Evolutionary conservation across 2,797 vertebrate species (phyloP).

Genomic region (Cebuella pygmaea): DNA sequence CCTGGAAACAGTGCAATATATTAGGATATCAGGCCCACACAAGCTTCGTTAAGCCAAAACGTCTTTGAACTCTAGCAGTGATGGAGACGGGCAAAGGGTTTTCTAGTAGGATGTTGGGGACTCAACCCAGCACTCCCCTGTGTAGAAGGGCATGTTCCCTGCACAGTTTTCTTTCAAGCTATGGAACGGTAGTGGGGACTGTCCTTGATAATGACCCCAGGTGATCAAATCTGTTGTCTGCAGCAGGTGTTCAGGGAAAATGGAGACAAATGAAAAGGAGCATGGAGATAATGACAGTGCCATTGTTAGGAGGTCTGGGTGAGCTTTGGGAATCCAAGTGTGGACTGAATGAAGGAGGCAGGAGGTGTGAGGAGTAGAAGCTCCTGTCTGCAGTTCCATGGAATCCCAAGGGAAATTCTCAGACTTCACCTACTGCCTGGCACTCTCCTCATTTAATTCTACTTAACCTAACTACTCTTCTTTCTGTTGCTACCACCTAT

Average conservation of each 20-base stretch:
- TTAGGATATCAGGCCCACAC: not conserved
- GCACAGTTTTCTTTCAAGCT: not conserved
- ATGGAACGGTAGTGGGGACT: not conserved
- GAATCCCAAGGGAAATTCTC: not conserved
- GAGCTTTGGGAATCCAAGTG: not conserved
- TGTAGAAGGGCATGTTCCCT: not conserved
- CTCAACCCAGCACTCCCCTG: fast-evolving
- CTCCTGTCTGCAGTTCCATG: not conserved
- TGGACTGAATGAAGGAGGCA: not conserved
- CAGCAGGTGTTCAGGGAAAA: not conserved
- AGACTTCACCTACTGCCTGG: not conserved
- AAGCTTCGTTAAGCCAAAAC: not conserved
- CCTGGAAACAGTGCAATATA: not conserved
- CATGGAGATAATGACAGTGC: fast-evolving
- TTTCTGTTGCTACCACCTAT: not conserved
- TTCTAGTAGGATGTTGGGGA: not conserved
- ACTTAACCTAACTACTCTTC: not conserved
- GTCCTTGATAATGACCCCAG: not conserved
- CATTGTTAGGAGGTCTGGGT: not conserved
- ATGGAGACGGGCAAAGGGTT: too few species aligned
- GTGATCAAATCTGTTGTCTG: not conserved
- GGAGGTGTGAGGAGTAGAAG: not conserved
- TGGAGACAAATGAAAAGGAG: not conserved
- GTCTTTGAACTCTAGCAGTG: not conserved
- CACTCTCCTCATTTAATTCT: not conserved